A percentile compares a stretch with the other conserved stretches of the same genome.
Conservation (phyloP, 2,888 invertebrate species). For the Lepidocyrtinus sp. region DNA sequence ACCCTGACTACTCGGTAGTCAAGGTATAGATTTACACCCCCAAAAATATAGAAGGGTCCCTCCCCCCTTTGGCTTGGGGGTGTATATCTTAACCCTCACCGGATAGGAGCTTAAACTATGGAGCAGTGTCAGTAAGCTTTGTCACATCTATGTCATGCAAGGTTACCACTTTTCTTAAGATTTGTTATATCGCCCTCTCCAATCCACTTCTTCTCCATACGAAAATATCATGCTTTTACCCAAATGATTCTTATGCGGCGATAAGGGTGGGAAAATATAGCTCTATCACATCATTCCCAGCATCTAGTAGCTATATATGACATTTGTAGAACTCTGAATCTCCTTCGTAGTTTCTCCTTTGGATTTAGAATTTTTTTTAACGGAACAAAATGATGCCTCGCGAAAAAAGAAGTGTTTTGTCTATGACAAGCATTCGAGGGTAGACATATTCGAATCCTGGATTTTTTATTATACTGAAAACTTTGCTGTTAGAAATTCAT, state of each 20-base stretch:
- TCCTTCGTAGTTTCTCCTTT: not conserved
- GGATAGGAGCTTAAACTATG: too few species aligned
- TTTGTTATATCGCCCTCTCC: conserved; percentile 18
- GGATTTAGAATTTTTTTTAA: conserved; percentile 27
- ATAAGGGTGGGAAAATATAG: conserved; percentile 21
- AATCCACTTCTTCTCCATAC: conserved; percentile 27
- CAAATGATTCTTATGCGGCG: conserved; percentile 11
- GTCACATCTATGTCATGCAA: conserved; percentile 48
- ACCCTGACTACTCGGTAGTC: too few species aligned
- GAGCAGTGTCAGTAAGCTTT: conserved; percentile 45
- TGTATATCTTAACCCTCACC: too few species aligned
- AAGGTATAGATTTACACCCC: too few species aligned
- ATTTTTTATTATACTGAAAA: too few species aligned
- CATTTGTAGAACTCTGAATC: too few species aligned
- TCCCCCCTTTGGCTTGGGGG: too few species aligned
- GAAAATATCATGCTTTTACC: not conserved
- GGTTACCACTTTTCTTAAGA: conserved; percentile 41
- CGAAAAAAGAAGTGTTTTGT: conserved; percentile 20
- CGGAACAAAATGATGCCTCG: conserved; percentile 31
- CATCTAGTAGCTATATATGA: too few species aligned
- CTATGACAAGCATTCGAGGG: conserved; percentile 33
- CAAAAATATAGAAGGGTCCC: too few species aligned
- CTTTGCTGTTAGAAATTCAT: too few species aligned
- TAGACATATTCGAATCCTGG: too few species aligned
- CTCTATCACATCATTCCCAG: conserved; percentile 17